Evolutionary conservation across 1,140 invertebrate genomes (phyloP).

Genomic region (Drosophila teissieri): DNA sequence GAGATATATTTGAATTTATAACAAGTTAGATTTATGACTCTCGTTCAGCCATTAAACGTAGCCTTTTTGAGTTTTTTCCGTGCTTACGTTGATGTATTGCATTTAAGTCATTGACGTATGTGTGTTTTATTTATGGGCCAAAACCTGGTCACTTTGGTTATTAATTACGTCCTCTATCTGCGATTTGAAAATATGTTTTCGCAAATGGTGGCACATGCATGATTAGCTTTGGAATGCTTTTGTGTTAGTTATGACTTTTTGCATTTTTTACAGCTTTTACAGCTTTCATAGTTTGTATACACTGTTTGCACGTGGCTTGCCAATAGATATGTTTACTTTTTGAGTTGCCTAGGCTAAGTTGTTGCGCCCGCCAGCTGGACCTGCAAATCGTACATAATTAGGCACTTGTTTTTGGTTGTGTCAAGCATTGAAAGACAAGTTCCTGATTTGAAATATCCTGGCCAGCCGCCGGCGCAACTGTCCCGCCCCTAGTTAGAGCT

Average conservation of each 20-base stretch:
- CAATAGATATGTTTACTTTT: conserved; percentile 15
- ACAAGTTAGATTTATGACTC: conserved; percentile 69
- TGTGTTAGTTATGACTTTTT: not conserved
- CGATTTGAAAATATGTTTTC: conserved; percentile 26
- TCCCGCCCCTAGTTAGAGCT: conserved; percentile 70
- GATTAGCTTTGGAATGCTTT: conserved; percentile 37
- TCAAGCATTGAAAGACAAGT: conserved; percentile 16
- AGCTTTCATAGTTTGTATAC: not conserved
- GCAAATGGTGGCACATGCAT: conserved; percentile 44
- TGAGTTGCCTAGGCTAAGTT: conserved; percentile 47
- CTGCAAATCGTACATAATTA: not conserved
- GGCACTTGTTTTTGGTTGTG: not conserved
- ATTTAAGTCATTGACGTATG: conserved; percentile 23
- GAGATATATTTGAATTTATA: conserved; percentile 82
- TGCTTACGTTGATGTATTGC: conserved; percentile 36
- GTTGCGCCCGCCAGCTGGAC: conserved; percentile 20
- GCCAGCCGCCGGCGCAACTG: conserved; percentile 67
- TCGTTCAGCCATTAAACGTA: conserved; percentile 55
- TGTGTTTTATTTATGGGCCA: conserved; percentile 65
- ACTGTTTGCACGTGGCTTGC: conserved; percentile 44
- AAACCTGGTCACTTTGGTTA: conserved; percentile 58
- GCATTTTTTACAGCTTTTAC: not conserved
- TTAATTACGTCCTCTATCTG: conserved; percentile 50
- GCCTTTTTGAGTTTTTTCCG: conserved; percentile 10
- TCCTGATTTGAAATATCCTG: not conserved